phyloP scores from a whole-genome alignment of 92 coral and sea anemone genomes.

The Porites evermanni region DNA sequence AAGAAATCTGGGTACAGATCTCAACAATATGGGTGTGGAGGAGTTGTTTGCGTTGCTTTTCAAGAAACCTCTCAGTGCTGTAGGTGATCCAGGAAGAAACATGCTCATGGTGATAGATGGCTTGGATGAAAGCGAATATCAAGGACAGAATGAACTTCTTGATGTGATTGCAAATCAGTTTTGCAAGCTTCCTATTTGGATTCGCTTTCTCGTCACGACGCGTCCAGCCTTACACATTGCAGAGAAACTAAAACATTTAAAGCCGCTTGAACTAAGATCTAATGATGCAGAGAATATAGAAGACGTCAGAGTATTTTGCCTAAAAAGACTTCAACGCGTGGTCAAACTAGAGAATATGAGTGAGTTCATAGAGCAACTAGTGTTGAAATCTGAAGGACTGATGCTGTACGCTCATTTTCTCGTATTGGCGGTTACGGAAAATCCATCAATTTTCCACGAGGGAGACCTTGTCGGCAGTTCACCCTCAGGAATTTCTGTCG shows the following conservation, averaged over 20 bases:
- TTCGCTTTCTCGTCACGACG: conserved; percentile 63
- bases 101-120: not conserved
- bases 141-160: conserved; percentile 44
- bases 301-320: conserved; percentile 2
- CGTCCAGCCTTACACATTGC: conserved; percentile 50
- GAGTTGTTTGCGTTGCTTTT: conserved; percentile 58
- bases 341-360: not conserved
- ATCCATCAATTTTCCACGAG: not conserved
- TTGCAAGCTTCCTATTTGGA: conserved; percentile 55
- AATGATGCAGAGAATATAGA: not conserved
- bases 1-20: conserved; percentile 29
- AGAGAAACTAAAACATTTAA: conserved; percentile 9
- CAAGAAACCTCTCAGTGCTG: conserved; percentile 53
- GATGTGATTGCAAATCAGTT: conserved; percentile 56
- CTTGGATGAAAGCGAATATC: conserved; percentile 66
- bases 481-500: conserved; percentile 3
- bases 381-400: conserved; percentile 54
- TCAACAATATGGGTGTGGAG: conserved; percentile 24
- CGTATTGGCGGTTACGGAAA: not conserved
- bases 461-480: not conserved
- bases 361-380: not conserved
- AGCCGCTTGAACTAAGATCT: conserved; percentile 37
- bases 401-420: conserved; percentile 23
- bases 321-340: conserved; percentile 5
- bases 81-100: not conserved